phyloP scores from a whole-genome alignment of 2,797 vertebrate species.

The Gallinago stenura region DNA sequence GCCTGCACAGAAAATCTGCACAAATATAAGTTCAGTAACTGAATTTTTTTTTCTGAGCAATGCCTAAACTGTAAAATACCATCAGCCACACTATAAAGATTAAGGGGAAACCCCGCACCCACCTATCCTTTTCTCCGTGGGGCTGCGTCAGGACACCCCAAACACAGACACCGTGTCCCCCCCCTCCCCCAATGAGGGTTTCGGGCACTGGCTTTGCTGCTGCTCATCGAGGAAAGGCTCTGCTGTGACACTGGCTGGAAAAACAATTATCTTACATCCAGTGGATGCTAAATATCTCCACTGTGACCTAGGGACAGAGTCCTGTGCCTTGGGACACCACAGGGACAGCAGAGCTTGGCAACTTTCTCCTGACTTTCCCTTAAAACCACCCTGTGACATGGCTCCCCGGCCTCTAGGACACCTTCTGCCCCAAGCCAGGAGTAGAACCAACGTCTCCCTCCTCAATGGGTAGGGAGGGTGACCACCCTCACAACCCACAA shows the following conservation, averaged over 20 bases:
- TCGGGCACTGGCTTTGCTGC: fast-evolving
- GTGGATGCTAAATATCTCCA: background rate
- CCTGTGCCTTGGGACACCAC: fast-evolving
- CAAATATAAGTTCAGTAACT: fast-evolving
- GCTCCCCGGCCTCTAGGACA: background rate
- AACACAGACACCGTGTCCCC: too few relatives aligned
- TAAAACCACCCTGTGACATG: fast-evolving
- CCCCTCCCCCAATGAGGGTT: fast-evolving
- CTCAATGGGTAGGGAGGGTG: fast-evolving
- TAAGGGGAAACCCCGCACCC: fast-evolving
- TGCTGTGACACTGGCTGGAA: background rate
- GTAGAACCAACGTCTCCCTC: fast-evolving
- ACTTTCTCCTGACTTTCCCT: background rate
- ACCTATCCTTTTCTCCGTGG: background rate
- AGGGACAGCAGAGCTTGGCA: background rate
- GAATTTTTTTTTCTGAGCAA: background rate
- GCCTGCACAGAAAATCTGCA: background rate
- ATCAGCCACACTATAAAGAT: background rate
- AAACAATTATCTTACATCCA: background rate
- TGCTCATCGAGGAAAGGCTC: background rate
- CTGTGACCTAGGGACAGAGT: background rate
- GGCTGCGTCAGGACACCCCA: background rate
- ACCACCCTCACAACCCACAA: fast-evolving
- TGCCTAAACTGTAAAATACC: background rate
- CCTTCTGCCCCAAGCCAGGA: background rate